Base-by-base conservation (phyloP, 2,113 vertebrate species). In the Oreochromis tanganicae region DNA sequence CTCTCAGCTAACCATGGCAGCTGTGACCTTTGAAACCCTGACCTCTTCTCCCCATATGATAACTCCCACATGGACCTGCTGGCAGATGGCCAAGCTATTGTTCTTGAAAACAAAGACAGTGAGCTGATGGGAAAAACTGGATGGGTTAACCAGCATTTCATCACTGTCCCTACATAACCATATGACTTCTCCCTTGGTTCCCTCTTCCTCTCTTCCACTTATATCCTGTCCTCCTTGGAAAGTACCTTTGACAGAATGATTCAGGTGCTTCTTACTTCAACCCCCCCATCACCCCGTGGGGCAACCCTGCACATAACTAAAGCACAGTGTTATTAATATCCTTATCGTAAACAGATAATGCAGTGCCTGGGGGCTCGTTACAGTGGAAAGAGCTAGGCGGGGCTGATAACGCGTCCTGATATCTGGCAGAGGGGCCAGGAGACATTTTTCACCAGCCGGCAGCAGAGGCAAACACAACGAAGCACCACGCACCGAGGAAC, bases 291-390 rank as follows among this genome's bases (percentile, higher is more conserved):
- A 82, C 61, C 86, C 88, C 71, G 2, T 81, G 59, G 89, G 92
- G 80, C 89, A 92, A 32, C 85, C 83, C 63, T n/a, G 81, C 91
- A 92, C 92, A 91, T 89, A 94, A 94, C 91, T 94, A 93, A 93
- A 95, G 91, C 90, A 82, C 92, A 88, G 89, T 86, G 87, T 95
- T 95, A 96, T 95, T 95, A 93, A 94, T 96, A 96, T 96, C 94
- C 91, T 96, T 95, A 95, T 95, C 93, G 91, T 94, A 95, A 95
- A 95, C 94, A 95, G 93, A 96, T 96, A 95, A 95, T 95, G 87
- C 93, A 29, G 87, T 52, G 94, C 92, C 94, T 91, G 71, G 91
- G 95, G 95, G 87, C 94, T 95, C 88, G 92, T 94, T 95, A 94
- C 93, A 19, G 73, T 56, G 82, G 88, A 93, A 85, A 88, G 91